Evolutionary conservation across 2,888 invertebrate genomes (phyloP).

Genomic region (Agrochola lota): DNA sequence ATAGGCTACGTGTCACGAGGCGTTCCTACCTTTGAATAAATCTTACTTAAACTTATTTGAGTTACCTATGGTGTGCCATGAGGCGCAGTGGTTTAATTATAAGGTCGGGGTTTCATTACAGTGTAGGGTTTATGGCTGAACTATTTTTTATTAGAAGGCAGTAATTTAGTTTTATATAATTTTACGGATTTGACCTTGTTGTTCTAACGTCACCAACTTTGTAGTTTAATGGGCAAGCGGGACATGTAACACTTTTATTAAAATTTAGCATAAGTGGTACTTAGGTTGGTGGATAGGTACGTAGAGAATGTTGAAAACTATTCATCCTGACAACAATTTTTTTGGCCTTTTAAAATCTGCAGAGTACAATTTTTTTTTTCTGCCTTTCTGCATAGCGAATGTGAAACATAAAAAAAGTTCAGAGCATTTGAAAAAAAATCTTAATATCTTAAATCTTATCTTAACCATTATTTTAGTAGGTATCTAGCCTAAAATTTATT

Average conservation of each 20-base stretch:
- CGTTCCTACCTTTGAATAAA: constrained; percentile 24
- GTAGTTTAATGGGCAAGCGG: not conserved
- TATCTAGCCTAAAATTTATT: not conserved
- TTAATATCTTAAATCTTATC: no score
- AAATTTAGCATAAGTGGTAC: not conserved
- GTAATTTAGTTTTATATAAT: constrained; percentile 19
- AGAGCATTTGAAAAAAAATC: no score
- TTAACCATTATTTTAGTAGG: no score
- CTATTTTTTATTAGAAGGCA: constrained; percentile 31
- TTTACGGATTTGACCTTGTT: constrained; percentile 23
- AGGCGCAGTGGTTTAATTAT: constrained; percentile 29
- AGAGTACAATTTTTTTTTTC: no score
- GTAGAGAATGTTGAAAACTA: not conserved
- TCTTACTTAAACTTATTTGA: constrained; percentile 5
- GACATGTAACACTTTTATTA: not conserved
- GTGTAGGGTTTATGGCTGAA: constrained; percentile 25
- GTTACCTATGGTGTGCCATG: constrained; percentile 16
- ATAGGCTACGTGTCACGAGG: constrained; percentile 4
- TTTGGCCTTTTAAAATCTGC: not conserved
- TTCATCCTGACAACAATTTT: not conserved
- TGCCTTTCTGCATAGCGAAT: no score
- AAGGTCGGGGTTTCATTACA: constrained; percentile 29
- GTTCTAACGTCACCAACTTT: not conserved
- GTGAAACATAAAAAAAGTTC: no score
- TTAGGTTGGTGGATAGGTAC: not conserved